A percentile compares a stretch with the other conserved stretches of the same genome.
Evolutionary conservation across 2,888 invertebrate species (phyloP).

Genomic region (Amiota minor): DNA sequence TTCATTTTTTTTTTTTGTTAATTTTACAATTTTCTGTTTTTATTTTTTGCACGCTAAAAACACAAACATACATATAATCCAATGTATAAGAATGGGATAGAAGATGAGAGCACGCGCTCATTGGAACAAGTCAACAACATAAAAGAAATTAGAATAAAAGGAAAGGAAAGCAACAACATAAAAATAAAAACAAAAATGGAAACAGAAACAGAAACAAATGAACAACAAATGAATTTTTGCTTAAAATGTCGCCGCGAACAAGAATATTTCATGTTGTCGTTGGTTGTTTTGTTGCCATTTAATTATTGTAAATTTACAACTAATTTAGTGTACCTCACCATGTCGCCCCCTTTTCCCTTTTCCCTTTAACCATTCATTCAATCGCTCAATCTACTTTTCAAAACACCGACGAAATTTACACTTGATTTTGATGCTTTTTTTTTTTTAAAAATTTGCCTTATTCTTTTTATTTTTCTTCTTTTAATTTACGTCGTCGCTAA

Average conservation of each 20-base stretch:
- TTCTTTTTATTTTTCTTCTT: not conserved
- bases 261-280: slow-evolving; percentile 1
- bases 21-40: no score
- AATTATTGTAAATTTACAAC: not conserved
- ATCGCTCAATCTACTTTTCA: no score
- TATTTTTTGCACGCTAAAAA: no score
- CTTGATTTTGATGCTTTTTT: not conserved
- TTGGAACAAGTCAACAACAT: no score
- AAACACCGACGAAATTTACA: slow-evolving; percentile 11
- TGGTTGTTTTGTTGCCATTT: not conserved
- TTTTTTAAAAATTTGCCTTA: not conserved
- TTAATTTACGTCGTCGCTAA: slow-evolving; percentile 9
- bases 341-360: not conserved
- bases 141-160: no score
- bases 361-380: no score
- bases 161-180: no score
- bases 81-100: no score
- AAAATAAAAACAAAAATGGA: not conserved
- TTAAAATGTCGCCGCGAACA: slow-evolving; percentile 6
- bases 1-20: no score
- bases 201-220: not conserved
- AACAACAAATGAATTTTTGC: not conserved
- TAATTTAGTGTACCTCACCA: not conserved
- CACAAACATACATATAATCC: no score
- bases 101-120: no score